These are phyloP conservation scores for Hydrolagus affinis DNA, from an alignment of 2,113 vertebrate species.

Conservation along the genomic window DNA sequence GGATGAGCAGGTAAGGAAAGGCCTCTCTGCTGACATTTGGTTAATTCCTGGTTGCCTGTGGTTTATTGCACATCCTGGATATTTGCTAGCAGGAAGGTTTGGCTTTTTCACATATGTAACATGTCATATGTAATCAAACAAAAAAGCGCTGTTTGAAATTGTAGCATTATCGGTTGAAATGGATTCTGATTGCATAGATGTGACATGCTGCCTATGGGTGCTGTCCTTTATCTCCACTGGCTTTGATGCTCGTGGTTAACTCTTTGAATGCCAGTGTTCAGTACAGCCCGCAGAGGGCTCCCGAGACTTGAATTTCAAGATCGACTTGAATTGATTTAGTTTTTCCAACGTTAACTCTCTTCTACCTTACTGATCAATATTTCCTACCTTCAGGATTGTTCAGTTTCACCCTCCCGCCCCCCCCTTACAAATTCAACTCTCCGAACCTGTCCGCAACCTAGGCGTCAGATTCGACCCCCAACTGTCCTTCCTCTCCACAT, in stretches of 20 bases:
- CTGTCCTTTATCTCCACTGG: slow-evolving; percentile 54
- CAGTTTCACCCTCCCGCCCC: no score
- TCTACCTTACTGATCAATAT: neutral
- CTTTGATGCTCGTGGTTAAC: slow-evolving; percentile 17
- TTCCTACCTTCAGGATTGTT: neutral
- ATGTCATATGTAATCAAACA: slow-evolving; percentile 77
- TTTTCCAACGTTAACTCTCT: neutral
- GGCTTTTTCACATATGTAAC: slow-evolving; percentile 94
- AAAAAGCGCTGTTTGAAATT: slow-evolving; percentile 54
- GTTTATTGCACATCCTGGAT: slow-evolving; percentile 74
- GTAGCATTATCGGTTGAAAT: slow-evolving; percentile 64
- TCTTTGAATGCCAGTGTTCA: neutral
- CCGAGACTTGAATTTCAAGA: neutral
- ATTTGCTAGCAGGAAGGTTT: slow-evolving; percentile 86
- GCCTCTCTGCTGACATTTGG: slow-evolving; percentile 92
- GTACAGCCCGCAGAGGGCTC: neutral
- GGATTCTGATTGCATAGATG: slow-evolving; percentile 67
- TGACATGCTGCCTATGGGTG: slow-evolving; percentile 55
- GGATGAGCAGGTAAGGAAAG: slow-evolving; percentile 86
- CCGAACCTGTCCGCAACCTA: no score
- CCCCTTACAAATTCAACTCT: neutral
- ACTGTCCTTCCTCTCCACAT: no score
- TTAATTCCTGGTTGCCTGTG: slow-evolving; percentile 80
- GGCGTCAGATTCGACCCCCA: no score
- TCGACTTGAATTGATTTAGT: neutral